These are phyloP conservation scores for Drosophila flavopinicola DNA, from an alignment of 2,888 invertebrate genomes.

Conservation along the genomic window DNA sequence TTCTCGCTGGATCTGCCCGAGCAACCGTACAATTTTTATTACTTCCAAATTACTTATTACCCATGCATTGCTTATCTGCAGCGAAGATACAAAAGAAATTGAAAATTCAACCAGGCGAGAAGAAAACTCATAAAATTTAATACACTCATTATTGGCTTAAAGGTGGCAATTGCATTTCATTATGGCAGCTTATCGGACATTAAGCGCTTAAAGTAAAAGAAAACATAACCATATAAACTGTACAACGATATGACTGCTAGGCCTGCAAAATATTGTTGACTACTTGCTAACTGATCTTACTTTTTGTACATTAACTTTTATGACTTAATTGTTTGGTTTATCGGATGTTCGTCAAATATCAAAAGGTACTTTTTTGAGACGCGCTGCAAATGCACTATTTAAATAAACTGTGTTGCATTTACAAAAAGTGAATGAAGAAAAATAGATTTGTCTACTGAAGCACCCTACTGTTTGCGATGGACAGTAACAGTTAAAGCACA, in stretches of 20 bases:
- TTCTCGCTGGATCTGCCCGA: slow-evolving; percentile 43
- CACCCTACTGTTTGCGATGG: slow-evolving; percentile 3
- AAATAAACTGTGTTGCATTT: no score
- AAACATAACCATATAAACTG: no score
- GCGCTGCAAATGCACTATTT: no score
- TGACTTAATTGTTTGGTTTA: no score
- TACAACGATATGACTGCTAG: no score
- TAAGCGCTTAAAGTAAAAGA: not conserved
- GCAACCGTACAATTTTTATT: slow-evolving; percentile 41
- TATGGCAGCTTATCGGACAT: slow-evolving; percentile 26
- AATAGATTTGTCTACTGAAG: not conserved
- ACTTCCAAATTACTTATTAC: slow-evolving; percentile 52
- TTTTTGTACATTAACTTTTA: no score
- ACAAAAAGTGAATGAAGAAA: not conserved
- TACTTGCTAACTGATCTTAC: no score
- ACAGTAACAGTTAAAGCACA: not conserved
- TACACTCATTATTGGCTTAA: slow-evolving; percentile 18
- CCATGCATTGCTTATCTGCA: slow-evolving; percentile 35
- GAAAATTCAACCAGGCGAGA: slow-evolving; percentile 15
- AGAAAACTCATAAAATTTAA: slow-evolving; percentile 40
- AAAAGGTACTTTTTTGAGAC: no score
- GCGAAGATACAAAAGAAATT: slow-evolving; percentile 18
- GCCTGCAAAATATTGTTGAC: no score
- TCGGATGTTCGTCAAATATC: no score
- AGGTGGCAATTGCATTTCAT: slow-evolving; percentile 57